phyloP scores from a whole-genome alignment of 2,797 vertebrate species.

The Synaphobranchus kaupii region DNA sequence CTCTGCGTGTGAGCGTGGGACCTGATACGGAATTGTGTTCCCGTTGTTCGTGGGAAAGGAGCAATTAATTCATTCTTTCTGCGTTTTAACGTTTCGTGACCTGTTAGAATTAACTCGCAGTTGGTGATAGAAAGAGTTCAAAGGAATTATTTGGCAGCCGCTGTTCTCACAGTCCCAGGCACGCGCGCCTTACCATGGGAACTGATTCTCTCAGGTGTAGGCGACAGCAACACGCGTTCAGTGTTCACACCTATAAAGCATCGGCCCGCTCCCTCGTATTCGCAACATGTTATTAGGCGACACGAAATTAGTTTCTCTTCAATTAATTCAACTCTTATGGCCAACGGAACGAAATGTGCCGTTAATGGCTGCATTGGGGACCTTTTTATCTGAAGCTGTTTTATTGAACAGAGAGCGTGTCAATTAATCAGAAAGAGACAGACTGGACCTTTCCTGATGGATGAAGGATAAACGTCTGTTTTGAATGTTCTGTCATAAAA shows the following conservation, averaged over 20 bases:
- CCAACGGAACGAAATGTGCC: not conserved
- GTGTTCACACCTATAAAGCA: not conserved
- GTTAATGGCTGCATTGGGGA: not conserved
- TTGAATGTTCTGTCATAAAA: not conserved
- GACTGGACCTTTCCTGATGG: not conserved
- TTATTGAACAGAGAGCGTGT: not conserved
- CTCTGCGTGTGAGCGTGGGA: conserved; percentile 18
- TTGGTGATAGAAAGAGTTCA: not conserved
- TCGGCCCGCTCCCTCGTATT: not conserved
- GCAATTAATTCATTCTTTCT: not conserved
- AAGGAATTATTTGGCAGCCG: not conserved
- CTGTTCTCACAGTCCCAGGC: not conserved
- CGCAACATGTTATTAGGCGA: not conserved
- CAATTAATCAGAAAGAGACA: not conserved
- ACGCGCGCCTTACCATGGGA: not conserved
- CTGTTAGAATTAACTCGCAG: conserved; percentile 19
- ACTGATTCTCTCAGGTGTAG: not conserved
- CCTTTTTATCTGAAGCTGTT: not conserved
- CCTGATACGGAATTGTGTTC: not conserved
- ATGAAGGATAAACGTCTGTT: not conserved
- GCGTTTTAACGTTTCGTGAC: not conserved
- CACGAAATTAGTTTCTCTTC: not conserved
- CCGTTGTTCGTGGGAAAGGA: conserved; percentile 17
- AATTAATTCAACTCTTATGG: not conserved
- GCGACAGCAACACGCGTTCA: not conserved